phyloP scores from a whole-genome alignment of 1,140 invertebrate genomes.

The Drosophila lacertosa region DNA sequence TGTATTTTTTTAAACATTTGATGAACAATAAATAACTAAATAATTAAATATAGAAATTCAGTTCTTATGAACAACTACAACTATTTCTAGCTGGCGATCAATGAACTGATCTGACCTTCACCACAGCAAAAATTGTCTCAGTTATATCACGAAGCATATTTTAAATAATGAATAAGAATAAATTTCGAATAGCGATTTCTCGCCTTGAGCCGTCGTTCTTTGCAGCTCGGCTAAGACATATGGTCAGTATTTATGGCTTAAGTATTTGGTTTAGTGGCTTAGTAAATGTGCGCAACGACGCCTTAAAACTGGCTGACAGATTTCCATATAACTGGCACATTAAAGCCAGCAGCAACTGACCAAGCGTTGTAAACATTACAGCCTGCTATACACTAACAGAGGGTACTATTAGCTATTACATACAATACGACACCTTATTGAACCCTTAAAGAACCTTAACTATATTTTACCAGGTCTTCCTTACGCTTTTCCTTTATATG shows the following conservation, averaged over 20 bases:
- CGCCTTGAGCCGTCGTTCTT: conserved; percentile 35
- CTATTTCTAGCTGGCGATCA: neutral
- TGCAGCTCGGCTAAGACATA: conserved; percentile 8
- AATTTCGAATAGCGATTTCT: conserved; percentile 27
- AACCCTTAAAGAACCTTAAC: too few relatives aligned
- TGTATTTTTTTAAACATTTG: too few relatives aligned
- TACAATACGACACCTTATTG: too few relatives aligned
- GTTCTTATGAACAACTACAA: too few relatives aligned
- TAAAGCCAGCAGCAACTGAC: conserved; percentile 39
- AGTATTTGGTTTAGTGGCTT: conserved; percentile 29
- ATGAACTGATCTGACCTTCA: conserved; percentile 23
- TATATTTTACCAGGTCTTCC: too few relatives aligned
- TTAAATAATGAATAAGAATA: conserved; percentile 6
- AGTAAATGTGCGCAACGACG: conserved; percentile 52
- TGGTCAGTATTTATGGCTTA: conserved; percentile 20
- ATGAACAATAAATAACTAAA: too few relatives aligned
- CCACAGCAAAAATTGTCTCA: conserved; percentile 7
- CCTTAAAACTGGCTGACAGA: conserved; percentile 54
- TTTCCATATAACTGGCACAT: conserved; percentile 71
- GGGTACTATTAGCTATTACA: too few relatives aligned
- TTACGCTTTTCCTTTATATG: too few relatives aligned
- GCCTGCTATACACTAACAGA: conserved; percentile 29
- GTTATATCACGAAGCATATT: conserved; percentile 2
- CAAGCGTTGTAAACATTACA: conserved; percentile 45
- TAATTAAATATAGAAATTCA: too few relatives aligned